phyloP scores from a whole-genome alignment of 1,140 invertebrate species.

The Sitophilus oryzae region DNA sequence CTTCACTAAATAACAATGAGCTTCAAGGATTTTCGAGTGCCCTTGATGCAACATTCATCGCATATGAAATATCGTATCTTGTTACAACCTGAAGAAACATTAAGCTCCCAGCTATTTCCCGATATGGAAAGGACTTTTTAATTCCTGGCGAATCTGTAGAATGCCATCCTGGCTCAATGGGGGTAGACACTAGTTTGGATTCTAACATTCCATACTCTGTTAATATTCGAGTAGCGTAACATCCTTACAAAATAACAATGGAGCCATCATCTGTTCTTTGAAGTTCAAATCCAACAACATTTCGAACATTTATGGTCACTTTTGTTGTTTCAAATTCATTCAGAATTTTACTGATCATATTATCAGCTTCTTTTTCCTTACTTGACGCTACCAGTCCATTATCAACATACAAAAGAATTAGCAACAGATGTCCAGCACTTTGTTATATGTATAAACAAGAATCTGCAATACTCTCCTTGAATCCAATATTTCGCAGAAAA shows the following conservation, averaged over 20 bases:
- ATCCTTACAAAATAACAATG: too few relatives aligned
- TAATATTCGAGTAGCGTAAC: too few relatives aligned
- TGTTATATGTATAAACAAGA: conserved; percentile 39
- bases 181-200: conserved; percentile 1
- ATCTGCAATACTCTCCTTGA: conserved; percentile 38
- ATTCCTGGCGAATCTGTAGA: neutral
- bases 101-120: conserved; percentile 1
- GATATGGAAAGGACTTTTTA: conserved; percentile 3
- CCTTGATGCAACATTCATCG: neutral
- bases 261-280: too few relatives aligned
- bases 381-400: conserved; percentile 40
- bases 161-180: conserved; percentile 1
- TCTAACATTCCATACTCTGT: neutral
- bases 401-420: conserved; percentile 47
- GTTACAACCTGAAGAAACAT: conserved; percentile 2
- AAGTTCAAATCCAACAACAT: conserved; percentile 1
- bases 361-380: conserved; percentile 5
- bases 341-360: conserved; percentile 11
- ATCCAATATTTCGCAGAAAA: conserved; percentile 37
- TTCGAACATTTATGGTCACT: neutral
- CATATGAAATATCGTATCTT: conserved; percentile 1
- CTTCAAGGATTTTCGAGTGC: too few relatives aligned
- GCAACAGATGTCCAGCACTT: conserved; percentile 28
- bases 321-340: conserved; percentile 17
- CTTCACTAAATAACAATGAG: too few relatives aligned